Conservation (phyloP, 2,797 vertebrate species). For the Rhodeus uyekii region DNA sequence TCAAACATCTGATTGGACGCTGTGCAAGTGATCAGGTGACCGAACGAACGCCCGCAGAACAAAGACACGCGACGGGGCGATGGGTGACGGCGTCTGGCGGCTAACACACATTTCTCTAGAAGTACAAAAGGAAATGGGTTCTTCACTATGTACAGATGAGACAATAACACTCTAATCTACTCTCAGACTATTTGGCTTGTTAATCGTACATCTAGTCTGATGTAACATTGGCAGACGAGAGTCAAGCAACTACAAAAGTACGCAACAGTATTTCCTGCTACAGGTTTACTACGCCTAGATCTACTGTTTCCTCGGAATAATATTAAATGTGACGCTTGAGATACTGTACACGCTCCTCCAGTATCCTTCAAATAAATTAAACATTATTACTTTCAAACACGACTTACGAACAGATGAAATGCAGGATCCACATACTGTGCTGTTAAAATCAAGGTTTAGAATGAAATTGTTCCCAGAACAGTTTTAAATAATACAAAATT, state of each 20-base stretch:
- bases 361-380: slow-evolving; percentile 53
- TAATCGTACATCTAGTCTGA: slow-evolving; percentile 51
- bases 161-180: slow-evolving; percentile 61
- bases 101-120: slow-evolving; percentile 46
- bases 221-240: slow-evolving; percentile 63
- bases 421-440: slow-evolving; percentile 40
- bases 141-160: slow-evolving; percentile 63
- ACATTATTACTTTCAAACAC: slow-evolving; percentile 3
- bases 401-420: slow-evolving; percentile 24
- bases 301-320: slow-evolving; percentile 59
- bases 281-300: slow-evolving; percentile 44
- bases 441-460: slow-evolving; percentile 21
- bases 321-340: slow-evolving; percentile 47
- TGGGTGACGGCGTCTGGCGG: slow-evolving; percentile 55
- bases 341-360: slow-evolving; percentile 60
- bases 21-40: slow-evolving; percentile 47
- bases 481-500: slow-evolving; percentile 51
- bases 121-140: slow-evolving; percentile 33
- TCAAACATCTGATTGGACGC: slow-evolving; percentile 63
- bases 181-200: slow-evolving; percentile 64
- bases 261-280: slow-evolving; percentile 58
- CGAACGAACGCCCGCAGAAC: slow-evolving; percentile 40
- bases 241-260: slow-evolving; percentile 59
- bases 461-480: slow-evolving; percentile 54
- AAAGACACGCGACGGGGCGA: slow-evolving; percentile 34